Evolutionary conservation across 2,113 vertebrate genomes (phyloP).

Genomic region (Rhynchomys soricoides): DNA sequence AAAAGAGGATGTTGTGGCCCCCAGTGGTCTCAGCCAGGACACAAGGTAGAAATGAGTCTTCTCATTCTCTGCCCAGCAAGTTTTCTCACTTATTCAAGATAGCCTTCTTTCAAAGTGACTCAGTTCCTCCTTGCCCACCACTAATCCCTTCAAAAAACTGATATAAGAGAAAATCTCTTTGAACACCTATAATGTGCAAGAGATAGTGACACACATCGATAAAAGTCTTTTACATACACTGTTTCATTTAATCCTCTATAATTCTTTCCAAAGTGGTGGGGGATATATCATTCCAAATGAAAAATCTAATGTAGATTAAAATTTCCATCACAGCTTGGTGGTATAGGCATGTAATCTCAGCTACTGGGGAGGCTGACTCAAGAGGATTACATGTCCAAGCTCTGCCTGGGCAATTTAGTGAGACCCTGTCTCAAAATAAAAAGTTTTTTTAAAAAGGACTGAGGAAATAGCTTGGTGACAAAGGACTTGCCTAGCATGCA

Average conservation of each 20-base stretch:
- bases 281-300: not conserved
- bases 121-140: not conserved
- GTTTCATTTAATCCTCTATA: not conserved
- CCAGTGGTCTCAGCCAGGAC: not conserved
- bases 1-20: not conserved
- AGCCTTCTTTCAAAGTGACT: not conserved
- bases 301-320: not conserved
- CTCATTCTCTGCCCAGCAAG: not conserved
- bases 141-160: not conserved
- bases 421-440: not conserved
- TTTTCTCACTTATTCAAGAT: not conserved
- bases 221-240: not conserved
- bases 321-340: not conserved
- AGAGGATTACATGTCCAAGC: not conserved
- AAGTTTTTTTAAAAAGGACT: not conserved
- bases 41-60: not conserved
- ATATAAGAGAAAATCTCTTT: not conserved
- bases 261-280: not conserved
- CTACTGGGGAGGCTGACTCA: not conserved
- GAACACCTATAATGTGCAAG: not conserved
- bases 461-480: not conserved
- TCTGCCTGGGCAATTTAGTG: not conserved
- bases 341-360: not conserved
- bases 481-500: not conserved
- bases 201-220: not conserved